Base-by-base conservation (phyloP, 2,113 vertebrate species). In the Percopsis transmontana region DNA sequence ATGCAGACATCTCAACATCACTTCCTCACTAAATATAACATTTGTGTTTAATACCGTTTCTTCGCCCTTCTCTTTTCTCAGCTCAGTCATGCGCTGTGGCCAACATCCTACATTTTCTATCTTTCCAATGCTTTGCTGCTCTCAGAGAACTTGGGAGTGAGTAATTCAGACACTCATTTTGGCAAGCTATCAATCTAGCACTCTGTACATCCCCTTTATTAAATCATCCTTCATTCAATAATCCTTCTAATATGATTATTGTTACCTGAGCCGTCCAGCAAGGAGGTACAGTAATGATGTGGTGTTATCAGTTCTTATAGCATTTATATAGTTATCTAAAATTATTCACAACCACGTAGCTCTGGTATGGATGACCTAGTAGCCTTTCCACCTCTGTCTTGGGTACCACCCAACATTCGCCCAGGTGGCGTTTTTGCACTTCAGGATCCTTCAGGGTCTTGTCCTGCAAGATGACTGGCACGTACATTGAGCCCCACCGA, bases 381-480 rank as follows among this genome's bases (percentile, higher is more conserved):
- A 96, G 88, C 44, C 54, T 73, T 64, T 90, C 78, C 9, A 95
- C 71, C 21, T 92, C 88, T 8, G 79, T 70, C 72, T 84, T 85
- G 19, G 91, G 91, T 66, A 94, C 91, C 72, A 94, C 87, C 92
- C 93, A 95, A 74, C 94, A 95, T 20, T 77, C 87, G 55, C 84
- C 72, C 19, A 23, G 11, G 57, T 92, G 92, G 3, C 80, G 87
- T 47, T 84, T 91, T 14, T 53, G 77, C 51, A 84, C 13, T 33
- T 33, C 27, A 0, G 91, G 89, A 62, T 94, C 90, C 76, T 93
- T 94, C 58, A 95, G 75, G 14, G 74, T 74, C 74, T 93, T 95
- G 68, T 92, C 90, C 58, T 93, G 90, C 54, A 93, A 74, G 23
- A 74, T 80, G 68, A 93, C 90, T 0, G 74, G 68, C 42, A 92